A percentile compares a stretch with the other conserved stretches of the same genome.
These are phyloP conservation scores for Rhingia campestris DNA, from an alignment of 2,888 invertebrate genomes.

Conservation along the genomic window DNA sequence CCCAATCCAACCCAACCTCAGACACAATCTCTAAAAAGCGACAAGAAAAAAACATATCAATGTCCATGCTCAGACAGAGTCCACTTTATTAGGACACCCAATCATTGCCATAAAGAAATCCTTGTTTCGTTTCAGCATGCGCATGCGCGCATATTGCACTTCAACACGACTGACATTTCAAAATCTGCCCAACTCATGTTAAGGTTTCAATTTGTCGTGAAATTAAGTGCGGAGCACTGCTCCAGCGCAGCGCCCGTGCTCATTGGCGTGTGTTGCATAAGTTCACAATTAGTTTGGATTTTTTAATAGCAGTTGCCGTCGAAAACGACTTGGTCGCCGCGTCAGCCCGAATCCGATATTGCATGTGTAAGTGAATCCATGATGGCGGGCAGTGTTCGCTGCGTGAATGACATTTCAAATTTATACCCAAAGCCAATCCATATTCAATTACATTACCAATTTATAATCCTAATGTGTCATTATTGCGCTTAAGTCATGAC, in stretches of 20 bases:
- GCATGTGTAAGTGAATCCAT: constrained; percentile 30
- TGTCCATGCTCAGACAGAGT: neutral
- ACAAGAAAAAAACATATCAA: neutral
- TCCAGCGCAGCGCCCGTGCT: constrained; percentile 17
- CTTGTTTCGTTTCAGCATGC: constrained; percentile 6
- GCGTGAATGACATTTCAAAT: constrained; percentile 60
- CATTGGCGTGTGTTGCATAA: constrained; percentile 54
- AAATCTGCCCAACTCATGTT: constrained; percentile 22
- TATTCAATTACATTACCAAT: constrained; percentile 73
- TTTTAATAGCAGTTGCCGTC: constrained; percentile 27
- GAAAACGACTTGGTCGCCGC: constrained; percentile 13
- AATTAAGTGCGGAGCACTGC: constrained; percentile 16
- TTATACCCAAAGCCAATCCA: constrained; percentile 66
- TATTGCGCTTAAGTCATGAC: constrained; percentile 71
- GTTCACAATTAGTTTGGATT: constrained; percentile 57
- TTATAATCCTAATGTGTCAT: constrained; percentile 73
- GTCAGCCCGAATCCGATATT: constrained; percentile 6
- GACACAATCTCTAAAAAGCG: too few species aligned
- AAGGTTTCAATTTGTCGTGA: constrained; percentile 61
- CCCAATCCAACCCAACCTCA: too few species aligned
- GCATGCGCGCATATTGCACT: constrained; percentile 16
- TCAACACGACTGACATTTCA: constrained; percentile 28
- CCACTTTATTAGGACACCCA: constrained; percentile 27
- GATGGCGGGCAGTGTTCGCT: constrained; percentile 22
- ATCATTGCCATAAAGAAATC: constrained; percentile 30